phyloP scores from a whole-genome alignment of 2,888 invertebrate species.

The Nephrotoma guestfalica region DNA sequence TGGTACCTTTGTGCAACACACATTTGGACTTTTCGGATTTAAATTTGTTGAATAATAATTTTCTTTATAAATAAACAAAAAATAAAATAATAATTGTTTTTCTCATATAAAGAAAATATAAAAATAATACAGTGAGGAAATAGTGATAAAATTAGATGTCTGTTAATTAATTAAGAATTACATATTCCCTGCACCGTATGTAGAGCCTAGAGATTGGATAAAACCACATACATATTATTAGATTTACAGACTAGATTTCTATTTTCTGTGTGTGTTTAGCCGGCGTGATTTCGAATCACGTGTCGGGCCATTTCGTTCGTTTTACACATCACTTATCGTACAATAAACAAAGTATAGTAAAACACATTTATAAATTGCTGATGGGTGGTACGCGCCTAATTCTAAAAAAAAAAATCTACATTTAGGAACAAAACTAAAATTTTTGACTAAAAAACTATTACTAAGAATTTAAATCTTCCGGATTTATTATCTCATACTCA shows the following conservation, averaged over 20 bases:
- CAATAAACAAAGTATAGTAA: background rate
- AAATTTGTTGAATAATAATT: background rate
- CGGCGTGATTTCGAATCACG: background rate
- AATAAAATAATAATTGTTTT: background rate
- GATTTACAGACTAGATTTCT: background rate
- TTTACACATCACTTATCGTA: background rate
- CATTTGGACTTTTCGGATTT: background rate
- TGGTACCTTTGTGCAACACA: background rate
- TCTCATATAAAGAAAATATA: background rate
- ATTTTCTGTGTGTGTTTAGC: background rate
- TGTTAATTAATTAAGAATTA: background rate
- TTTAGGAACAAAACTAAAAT: constrained; percentile 1
- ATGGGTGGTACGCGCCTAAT: background rate
- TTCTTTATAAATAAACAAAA: background rate
- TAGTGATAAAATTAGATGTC: background rate
- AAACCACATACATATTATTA: background rate
- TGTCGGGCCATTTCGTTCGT: background rate
- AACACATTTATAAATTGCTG: background rate
- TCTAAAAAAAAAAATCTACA: background rate
- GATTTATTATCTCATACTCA: constrained; percentile 30
- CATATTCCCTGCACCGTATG: background rate
- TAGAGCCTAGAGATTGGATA: background rate
- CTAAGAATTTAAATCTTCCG: constrained; percentile 25
- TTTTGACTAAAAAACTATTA: background rate
- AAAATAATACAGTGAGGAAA: background rate